These are phyloP conservation scores for Trichogramma evanescens DNA, from an alignment of 2,888 invertebrate species.

Conservation along the genomic window DNA sequence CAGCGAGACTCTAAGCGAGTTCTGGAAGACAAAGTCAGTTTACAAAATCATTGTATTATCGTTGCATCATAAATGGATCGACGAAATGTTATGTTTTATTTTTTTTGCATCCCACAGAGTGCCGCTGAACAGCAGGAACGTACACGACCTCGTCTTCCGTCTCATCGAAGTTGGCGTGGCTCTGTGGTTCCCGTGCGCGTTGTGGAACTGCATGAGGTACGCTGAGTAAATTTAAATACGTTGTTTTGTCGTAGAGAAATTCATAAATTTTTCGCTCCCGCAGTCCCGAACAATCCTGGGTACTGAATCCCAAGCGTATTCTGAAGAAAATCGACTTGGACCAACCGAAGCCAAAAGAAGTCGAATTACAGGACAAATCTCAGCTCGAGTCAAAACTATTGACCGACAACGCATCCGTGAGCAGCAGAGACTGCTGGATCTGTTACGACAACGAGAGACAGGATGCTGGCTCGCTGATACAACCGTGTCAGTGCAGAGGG, in stretches of 20 bases:
- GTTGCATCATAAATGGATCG: background rate
- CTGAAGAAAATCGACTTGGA: conserved; percentile 57
- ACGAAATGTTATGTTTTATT: background rate
- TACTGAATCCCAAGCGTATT: conserved; percentile 82
- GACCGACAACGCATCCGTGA: conserved; percentile 48
- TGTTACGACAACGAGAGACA: conserved; percentile 78
- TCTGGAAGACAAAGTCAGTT: conserved; percentile 86
- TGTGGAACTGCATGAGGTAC: conserved; percentile 88
- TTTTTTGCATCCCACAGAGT: conserved; percentile 53
- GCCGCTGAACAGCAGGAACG: conserved; percentile 82
- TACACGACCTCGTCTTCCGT: conserved; percentile 86
- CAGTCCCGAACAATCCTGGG: conserved; percentile 83
- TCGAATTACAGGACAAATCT: conserved; percentile 40
- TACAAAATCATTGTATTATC: background rate
- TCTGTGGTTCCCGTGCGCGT: conserved; percentile 90
- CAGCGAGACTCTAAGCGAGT: conserved; percentile 83
- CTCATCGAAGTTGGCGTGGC: conserved; percentile 88
- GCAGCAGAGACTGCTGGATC: conserved; percentile 81
- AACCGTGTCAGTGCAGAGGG: conserved; percentile 84
- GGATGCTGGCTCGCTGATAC: conserved; percentile 72
- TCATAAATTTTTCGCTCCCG: background rate
- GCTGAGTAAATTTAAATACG: background rate
- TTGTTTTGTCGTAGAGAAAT: background rate
- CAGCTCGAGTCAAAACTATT: conserved; percentile 30
- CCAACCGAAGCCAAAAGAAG: conserved; percentile 38